phyloP scores from a whole-genome alignment of 2,797 vertebrate species.

The Podarcis lilfordi region DNA sequence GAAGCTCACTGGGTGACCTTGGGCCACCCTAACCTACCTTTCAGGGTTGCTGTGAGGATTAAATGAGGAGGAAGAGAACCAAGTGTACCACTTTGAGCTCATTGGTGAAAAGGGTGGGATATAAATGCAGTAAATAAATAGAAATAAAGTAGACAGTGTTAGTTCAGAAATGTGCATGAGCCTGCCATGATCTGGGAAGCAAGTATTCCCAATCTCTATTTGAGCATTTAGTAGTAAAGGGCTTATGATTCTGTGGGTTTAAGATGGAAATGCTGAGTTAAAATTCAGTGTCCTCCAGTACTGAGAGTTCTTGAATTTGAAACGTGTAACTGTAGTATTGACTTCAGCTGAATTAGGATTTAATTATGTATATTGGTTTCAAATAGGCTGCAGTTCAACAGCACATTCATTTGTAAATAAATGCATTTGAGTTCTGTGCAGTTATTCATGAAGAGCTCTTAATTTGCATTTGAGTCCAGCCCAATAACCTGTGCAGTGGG shows the following conservation, averaged over 20 bases:
- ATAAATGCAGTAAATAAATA: too few relatives aligned
- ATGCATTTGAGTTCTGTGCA: background rate
- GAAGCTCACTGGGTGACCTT: too few relatives aligned
- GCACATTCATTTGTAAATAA: background rate
- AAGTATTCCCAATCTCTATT: background rate
- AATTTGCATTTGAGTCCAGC: background rate
- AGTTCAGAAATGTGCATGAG: background rate
- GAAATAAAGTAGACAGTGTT: background rate
- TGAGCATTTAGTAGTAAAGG: background rate
- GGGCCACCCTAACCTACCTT: too few relatives aligned
- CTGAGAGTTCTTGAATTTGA: constrained; percentile 13
- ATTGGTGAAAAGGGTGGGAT: too few relatives aligned
- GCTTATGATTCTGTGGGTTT: background rate
- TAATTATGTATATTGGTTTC: constrained; percentile 3
- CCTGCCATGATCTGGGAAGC: background rate
- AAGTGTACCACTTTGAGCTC: too few relatives aligned
- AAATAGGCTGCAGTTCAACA: background rate
- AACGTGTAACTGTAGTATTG: background rate
- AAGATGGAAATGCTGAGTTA: background rate
- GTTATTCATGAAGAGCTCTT: background rate
- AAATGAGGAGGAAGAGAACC: too few relatives aligned
- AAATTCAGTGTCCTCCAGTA: background rate
- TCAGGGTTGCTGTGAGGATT: too few relatives aligned
- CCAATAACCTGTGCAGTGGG: background rate
- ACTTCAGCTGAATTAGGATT: constrained; percentile 2